These are phyloP conservation scores for Ctenosaura bakeri DNA, from an alignment of 2,797 vertebrate species.

Conservation along the genomic window DNA sequence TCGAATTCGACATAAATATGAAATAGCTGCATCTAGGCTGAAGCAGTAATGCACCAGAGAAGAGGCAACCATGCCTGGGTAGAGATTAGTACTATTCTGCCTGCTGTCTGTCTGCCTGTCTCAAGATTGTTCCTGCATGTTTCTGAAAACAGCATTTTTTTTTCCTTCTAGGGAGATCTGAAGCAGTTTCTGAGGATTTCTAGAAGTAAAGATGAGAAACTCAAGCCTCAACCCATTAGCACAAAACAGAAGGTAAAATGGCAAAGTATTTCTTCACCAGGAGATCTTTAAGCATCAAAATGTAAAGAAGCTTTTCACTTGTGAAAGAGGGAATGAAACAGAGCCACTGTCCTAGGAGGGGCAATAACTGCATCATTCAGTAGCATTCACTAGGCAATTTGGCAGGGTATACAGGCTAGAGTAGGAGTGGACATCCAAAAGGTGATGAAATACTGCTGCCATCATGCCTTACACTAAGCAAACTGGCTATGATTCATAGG, in stretches of 20 bases:
- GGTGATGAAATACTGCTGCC: neutral
- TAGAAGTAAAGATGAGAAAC: slow-evolving; percentile 94
- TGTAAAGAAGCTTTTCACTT: neutral
- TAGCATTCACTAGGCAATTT: neutral
- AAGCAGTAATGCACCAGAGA: neutral
- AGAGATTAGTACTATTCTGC: neutral
- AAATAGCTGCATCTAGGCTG: neutral
- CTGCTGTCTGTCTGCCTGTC: too few species aligned
- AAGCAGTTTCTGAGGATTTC: slow-evolving; percentile 98
- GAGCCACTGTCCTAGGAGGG: neutral
- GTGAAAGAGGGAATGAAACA: neutral
- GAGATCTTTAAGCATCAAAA: neutral
- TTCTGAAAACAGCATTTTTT: neutral
- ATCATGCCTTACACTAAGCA: neutral
- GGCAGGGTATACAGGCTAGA: neutral
- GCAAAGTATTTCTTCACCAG: neutral
- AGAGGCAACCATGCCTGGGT: neutral
- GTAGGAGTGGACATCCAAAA: neutral
- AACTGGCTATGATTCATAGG: neutral
- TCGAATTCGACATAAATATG: neutral
- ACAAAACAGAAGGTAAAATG: slow-evolving; percentile 93
- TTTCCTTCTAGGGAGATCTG: slow-evolving; percentile 89
- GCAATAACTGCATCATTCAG: neutral
- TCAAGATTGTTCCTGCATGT: neutral
- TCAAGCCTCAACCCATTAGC: slow-evolving; percentile 92